Evolutionary conservation across 2,888 invertebrate species (phyloP), one percentile per base, ranked within the genome.

Genomic region (Sesamia inferens): DNA sequence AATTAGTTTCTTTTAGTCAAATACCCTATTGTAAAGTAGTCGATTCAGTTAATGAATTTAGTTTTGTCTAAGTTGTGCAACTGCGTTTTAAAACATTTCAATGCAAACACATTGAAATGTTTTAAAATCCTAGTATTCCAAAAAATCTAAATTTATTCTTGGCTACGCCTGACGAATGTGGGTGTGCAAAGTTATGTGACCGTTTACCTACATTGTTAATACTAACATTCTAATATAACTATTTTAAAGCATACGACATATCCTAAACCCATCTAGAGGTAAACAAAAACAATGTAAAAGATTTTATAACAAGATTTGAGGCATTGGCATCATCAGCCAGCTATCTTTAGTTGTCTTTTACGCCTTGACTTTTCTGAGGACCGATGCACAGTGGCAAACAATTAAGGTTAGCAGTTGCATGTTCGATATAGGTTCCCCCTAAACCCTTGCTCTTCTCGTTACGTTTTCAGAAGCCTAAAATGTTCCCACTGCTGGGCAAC

Each of bases 121-220:
- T 69, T 54, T 54, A n/a, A 24, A n/a, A 54, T 44, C 5, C 69
- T 14, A 54, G 24, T 51, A 69, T 54, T 44, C 54, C 11, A 70
- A 70, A 70, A 68, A 24, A 2, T 13, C 11, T 54, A 70, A 24
- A 54, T 69, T 51, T 14, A n/a, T 55, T 22, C 4, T 70, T 70
- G 70, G 54, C 70, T 42, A n/a, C 24, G 3, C 8, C 24, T 24
- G n/a, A 54, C 39, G 55, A 71, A 64, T 54, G 73, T 76, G 69
- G 73, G 76, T 61, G 79, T 57, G 62, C 65, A 42, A 55, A 68
- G 68, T 31, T 31, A 68, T 76, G 65, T 75, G 72, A 70, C 63
- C 47, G 13, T 55, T 57, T 24, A 10, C 19, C 8, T 31, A 42
- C 8, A 48, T 19, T 13, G 16, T 64, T 16, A n/a, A 47, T 61